Base-by-base conservation (phyloP, 2,113 vertebrate genomes). In the Tonatia bakeri region DNA sequence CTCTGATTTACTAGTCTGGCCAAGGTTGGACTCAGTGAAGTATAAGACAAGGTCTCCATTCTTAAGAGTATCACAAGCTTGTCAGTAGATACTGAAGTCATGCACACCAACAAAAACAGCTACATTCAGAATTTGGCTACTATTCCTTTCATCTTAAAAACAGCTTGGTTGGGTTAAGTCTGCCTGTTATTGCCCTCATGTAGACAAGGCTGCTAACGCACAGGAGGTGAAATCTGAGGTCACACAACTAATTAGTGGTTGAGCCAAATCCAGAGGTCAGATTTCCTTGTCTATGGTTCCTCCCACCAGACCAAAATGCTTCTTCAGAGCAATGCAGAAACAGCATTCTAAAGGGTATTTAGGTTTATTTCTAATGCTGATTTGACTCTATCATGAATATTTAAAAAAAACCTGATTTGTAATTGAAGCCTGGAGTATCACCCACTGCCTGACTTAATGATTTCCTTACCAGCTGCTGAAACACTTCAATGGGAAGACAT, bases 401-500 rank as follows among this genome's bases (percentile, higher is more conserved):
- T 43, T 26, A 36, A 93, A 92, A 75, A 75, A 92, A 20, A 95
- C 92, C 88, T 95, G 93, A 97, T 86, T 91, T 94, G 92, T 83
- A 96, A 75, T 43, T 40, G 22, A 86, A 97, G 64, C 64, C 93
- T 67, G 33, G 73, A 93, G 73, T 94, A 76, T 90, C 92, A 94
- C 52, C 84, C 54, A n/a, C 50, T 24, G 75, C 76, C 38, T 45
- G 43, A 12, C 88, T 17, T 47, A 93, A 91, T 97, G 95, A 96
- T 97, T 91, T 97, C 0, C 26, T 97, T 95, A 97, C 94, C 97
- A 97, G 97, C 96, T 98, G 97, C 94, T 93, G 86, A 92, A 96
- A 95, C 73, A 82, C 92, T 95, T 97, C 90, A 77, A 94, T 95
- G 90, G 84, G 90, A 96, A 97, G 92, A 96, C 40, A 6, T 92